These are phyloP conservation scores for Porites cylindrica DNA, from an alignment of 92 coral and sea anemone species.

Conservation along the genomic window DNA sequence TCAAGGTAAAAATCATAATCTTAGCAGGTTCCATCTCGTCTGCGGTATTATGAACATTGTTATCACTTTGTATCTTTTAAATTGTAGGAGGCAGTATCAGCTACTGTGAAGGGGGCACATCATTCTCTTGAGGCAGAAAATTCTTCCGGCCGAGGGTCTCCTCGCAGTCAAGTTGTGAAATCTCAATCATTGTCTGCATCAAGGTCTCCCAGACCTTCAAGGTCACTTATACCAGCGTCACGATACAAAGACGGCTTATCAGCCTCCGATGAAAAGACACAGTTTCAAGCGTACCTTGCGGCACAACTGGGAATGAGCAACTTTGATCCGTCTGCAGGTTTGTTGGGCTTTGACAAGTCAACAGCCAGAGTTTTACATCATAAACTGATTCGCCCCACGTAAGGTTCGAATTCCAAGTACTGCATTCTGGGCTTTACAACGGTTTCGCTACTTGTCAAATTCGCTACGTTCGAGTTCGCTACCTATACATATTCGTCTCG, in stretches of 20 bases:
- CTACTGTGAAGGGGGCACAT: constrained; percentile 1
- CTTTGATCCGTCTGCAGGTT: constrained; percentile 74
- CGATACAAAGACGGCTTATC: constrained; percentile 24
- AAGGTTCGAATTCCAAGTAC: too few species aligned
- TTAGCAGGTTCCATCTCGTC: too few species aligned
- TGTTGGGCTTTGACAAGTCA: background rate
- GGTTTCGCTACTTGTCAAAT: too few species aligned
- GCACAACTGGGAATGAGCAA: constrained; percentile 24
- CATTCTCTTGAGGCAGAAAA: constrained; percentile 32
- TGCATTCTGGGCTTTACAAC: too few species aligned
- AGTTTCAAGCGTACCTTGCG: constrained; percentile 76
- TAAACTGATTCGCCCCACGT: too few species aligned
- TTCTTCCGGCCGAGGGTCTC: constrained; percentile 33
- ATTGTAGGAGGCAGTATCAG: constrained; percentile 35
- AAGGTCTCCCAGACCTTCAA: constrained; percentile 46
- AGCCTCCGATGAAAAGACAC: constrained; percentile 41
- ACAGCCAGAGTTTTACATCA: too few species aligned
- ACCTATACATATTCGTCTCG: too few species aligned
- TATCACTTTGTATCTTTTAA: background rate
- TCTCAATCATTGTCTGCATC: constrained; percentile 41
- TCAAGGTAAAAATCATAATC: too few species aligned
- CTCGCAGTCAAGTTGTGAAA: constrained; percentile 27
- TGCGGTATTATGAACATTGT: too few species aligned
- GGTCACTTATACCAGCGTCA: constrained; percentile 47
- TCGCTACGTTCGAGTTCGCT: too few species aligned